Conservation (phyloP, 2,113 vertebrate genomes). For the Tachycineta bicolor region DNA sequence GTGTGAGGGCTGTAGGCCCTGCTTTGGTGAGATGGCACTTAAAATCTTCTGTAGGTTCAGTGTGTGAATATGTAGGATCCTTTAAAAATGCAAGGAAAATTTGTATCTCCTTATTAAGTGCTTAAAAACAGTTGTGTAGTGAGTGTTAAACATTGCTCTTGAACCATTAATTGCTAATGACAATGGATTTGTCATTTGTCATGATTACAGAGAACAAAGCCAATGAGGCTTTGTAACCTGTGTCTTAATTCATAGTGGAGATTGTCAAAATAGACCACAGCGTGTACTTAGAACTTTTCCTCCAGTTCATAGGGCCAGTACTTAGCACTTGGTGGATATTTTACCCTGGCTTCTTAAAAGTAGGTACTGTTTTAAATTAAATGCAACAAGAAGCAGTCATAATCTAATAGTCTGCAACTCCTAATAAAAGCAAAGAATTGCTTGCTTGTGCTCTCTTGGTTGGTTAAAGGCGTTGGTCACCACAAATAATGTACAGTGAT, state of each 20-base stretch:
- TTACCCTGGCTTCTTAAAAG: neutral
- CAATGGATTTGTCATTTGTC: neutral
- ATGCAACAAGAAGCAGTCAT: neutral
- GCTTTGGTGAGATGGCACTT: neutral
- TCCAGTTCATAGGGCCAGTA: neutral
- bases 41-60: neutral
- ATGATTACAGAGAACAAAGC: neutral
- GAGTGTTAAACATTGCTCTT: neutral
- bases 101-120: neutral
- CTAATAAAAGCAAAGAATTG: neutral
- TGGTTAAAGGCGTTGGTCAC: neutral
- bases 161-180: neutral
- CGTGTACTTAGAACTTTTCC: neutral
- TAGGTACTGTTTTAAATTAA: neutral
- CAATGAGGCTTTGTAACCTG: neutral
- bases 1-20: neutral
- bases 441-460: neutral
- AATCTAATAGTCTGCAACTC: neutral
- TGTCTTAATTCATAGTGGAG: neutral
- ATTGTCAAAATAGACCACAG: neutral
- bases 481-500: neutral
- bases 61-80: neutral
- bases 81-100: neutral
- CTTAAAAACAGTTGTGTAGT: neutral
- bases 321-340: neutral